Base-by-base conservation (phyloP, 1,140 invertebrate species). In the Lanistes nyassanus region DNA sequence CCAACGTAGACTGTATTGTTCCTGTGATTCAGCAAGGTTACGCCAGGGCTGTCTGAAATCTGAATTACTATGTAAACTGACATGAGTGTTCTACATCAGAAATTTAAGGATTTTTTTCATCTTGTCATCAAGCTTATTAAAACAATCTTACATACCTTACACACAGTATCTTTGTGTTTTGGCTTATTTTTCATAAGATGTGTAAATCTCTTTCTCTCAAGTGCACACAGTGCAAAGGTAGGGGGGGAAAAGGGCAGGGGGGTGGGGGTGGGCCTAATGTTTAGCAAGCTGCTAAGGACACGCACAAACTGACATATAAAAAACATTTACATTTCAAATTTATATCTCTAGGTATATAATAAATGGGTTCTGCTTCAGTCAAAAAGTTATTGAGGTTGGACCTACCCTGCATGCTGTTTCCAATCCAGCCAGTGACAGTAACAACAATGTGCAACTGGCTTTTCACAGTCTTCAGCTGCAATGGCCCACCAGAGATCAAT, bases 1-100 rank as follows among this genome's bases (percentile, higher is more conserved):
- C 85, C 94, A 94, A 77, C 91, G 89, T 3, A 94, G 82, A 76
- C 91, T 91, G 87, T 94, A 94, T 86, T 94, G 94, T 86, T 94
- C 94, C 66, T 90, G 81, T 21, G 92, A 92, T 74, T 92, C 89
- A 47, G 90, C 88, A 60, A 94, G 80, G 76, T 88, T 89, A 66
- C 89, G 84, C 93, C 94, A 94, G 0, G 92, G 92, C 70, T 88
- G 84, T 37, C 86, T 88, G 77, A 92, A 91, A 77, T 90, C 88
- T 89, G 74, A 31, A 70, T 79, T 65, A 53, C 21, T 51, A 79
- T 72, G n/a, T 42, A 21, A n/a, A 64, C 1, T 23, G 64, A 66
- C 29, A 11, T 47, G 2, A 76, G 23, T 47, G 42, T 47, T 13
- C 9, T 47, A 6, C 19, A 16, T 47, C 1, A 47, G 9, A 47